phyloP scores from a whole-genome alignment of 2,888 invertebrate species.

The Tubulanus polymorphus region DNA sequence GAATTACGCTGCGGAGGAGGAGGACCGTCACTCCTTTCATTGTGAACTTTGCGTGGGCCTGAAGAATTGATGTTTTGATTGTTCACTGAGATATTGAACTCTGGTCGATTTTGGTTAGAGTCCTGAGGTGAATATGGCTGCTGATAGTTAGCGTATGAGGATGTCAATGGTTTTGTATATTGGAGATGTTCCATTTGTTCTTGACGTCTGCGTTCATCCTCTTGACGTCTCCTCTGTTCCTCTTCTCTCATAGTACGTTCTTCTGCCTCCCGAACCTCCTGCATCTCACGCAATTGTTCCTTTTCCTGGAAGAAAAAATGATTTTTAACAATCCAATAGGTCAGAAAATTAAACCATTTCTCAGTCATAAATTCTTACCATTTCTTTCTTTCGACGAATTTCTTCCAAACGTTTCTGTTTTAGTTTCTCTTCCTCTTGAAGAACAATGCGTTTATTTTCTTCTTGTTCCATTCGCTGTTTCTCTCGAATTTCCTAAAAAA shows the following conservation, averaged over 20 bases:
- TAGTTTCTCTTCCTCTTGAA: conserved; percentile 44
- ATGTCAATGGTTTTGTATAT: not conserved
- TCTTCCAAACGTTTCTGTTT: conserved; percentile 45
- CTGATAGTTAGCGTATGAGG: not conserved
- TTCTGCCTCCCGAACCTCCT: conserved; percentile 55
- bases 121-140: not conserved
- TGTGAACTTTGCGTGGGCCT: no score
- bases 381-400: conserved; percentile 38
- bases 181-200: not conserved
- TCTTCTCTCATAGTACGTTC: conserved; percentile 53
- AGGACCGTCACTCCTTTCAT: conserved; percentile 48
- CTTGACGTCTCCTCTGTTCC: conserved; percentile 49
- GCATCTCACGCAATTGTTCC: conserved; percentile 44
- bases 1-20: conserved; percentile 82
- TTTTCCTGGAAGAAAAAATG: conserved; percentile 31
- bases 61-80: not conserved
- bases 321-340: no score
- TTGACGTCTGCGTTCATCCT: conserved; percentile 21
- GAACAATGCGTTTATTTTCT: conserved; percentile 34
- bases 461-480: conserved; percentile 46
- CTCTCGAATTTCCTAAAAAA: conserved; percentile 39
- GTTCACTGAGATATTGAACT: no score
- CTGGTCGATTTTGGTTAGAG: no score
- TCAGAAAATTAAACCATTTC: no score
- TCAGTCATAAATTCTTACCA: conserved; percentile 26